Evolutionary conservation across 2,888 invertebrate genomes (phyloP).

Genomic region (Romanomermis culicivorax): DNA sequence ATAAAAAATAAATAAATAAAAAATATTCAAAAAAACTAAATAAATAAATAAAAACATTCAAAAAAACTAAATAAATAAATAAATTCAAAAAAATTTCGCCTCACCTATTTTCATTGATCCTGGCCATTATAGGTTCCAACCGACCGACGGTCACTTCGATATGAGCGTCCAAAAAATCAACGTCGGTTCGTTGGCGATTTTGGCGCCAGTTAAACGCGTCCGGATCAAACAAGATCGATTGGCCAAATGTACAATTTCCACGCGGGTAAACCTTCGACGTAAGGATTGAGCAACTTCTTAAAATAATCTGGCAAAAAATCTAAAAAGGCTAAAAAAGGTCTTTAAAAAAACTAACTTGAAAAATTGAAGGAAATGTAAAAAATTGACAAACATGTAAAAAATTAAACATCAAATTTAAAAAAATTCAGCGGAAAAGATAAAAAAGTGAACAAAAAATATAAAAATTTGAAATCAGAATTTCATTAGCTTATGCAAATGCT

Average conservation of each 20-base stretch:
- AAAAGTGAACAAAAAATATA: no score
- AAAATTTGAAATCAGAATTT: no score
- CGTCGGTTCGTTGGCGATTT: slow-evolving; percentile 66
- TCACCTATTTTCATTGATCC: slow-evolving; percentile 62
- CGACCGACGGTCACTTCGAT: slow-evolving; percentile 94
- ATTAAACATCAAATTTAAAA: slow-evolving; percentile 7
- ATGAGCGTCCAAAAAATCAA: slow-evolving; percentile 90
- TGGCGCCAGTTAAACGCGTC: slow-evolving; percentile 76
- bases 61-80: no score
- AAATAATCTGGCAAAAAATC: slow-evolving; percentile 19
- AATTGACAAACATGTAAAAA: slow-evolving; percentile 8
- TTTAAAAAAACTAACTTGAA: slow-evolving; percentile 1
- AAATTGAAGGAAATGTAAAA: no score
- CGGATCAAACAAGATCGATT: slow-evolving; percentile 84
- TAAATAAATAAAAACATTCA: no score
- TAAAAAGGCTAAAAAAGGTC: background rate
- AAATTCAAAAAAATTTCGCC: no score
- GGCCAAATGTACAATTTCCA: slow-evolving; percentile 49
- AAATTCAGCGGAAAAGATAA: no score
- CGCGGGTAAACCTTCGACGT: slow-evolving; percentile 20
- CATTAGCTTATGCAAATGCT: no score
- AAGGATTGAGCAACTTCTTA: slow-evolving; percentile 21
- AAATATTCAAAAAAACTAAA: no score
- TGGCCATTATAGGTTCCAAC: slow-evolving; percentile 72
- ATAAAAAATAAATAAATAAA: no score